Evolutionary conservation across 53 echinoderm and acorn worm genomes (phyloP), one percentile per base, ranked within the genome.

Genomic region (Patiria pectinifera): DNA sequence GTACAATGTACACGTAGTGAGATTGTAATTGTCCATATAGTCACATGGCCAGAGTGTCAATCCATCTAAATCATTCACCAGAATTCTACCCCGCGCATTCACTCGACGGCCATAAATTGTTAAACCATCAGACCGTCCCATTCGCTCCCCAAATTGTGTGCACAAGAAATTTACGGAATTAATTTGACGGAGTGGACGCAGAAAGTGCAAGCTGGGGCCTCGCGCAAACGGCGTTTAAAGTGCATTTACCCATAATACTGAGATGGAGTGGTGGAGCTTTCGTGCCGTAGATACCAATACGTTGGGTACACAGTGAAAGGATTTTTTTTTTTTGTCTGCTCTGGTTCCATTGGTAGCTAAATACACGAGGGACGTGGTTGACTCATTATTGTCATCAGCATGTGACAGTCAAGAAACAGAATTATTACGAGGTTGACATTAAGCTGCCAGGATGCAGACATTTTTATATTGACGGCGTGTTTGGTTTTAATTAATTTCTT

Each of bases 121-220:
- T 63, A 14, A 84, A 44, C 62, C 44, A 14, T 63, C 62, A 7
- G 45, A 35, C 46, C 66, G 12, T 62, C 66, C 66, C 63, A 62
- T 66, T 11, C 10, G 45, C 59, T 63, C 63, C 26, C 21, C 46
- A 3, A 35, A 44, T 15, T 79, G 48, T 79, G 74, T n/a, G 74
- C 74, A 74, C 22, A 74, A 60, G 14, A 84, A 63, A 63, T 84
- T 53, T 59, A 60, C 44, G 2, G 66, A 23, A 62, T 84, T 84
- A 84, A 84, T 84, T 63, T 25, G 84, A 59, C 66, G 22, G 19
- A 2, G n/a, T 4, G n/a, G 83, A 22, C 5, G 22, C 80, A 48
- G 66, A 90, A 90, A 90, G 90, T 86, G 86, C 86, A 86, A 53
- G 86, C 47, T 72, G 72, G 71, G 35, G 47, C 86, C n/a, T 49